Evolutionary conservation across 2,888 invertebrate genomes (phyloP), one percentile per base, ranked within the genome.

Genomic region (Mythimna albipuncta): DNA sequence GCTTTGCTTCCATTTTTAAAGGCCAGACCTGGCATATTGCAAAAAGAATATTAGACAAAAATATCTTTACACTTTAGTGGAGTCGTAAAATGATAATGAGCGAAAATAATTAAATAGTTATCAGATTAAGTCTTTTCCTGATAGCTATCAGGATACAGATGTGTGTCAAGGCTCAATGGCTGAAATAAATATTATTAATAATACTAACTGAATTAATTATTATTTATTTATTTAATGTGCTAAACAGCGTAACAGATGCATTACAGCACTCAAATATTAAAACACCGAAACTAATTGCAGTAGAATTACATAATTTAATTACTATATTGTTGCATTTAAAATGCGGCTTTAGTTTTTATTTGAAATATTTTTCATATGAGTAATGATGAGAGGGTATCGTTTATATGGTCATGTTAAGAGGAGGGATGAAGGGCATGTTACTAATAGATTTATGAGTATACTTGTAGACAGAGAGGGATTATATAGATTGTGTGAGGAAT

Each of bases 121-220:
- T 80, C 79, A 67, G 76, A 79, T 76, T 71, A 41, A 64, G 13
- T 47, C 52, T 68, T 66, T 75, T 77, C 65, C 64, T 69, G 76
- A 79, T 80, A 79, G 2, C 2, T 44, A 79, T 79, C 79, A 64
- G 75, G 70, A 79, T 79, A 64, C 21, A 32, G 3, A 79, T 76
- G 52, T 80, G 19, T 75, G 79, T 64, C 79, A 76, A n/a, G 79
- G 79, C 7, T 47, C 11, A 44, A 70, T 26, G 2, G 57, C 10
- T 55, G 2, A 59, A 67, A 64, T 61, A 73, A 79, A 75, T 54
- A 16, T 55, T 6, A 44, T 44, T 44, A 44, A 44, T 44, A 44
- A 44, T 44, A 13, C 13, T 44, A 47, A 47, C 47, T 47, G 47
- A 47, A 47, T 6, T 47, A 47, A 16, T 16, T 1, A 11, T 16